A percentile compares a stretch with the other conserved stretches of the same genome.
Conservation (phyloP, 2,888 invertebrate species). For the Muscina levida region DNA sequence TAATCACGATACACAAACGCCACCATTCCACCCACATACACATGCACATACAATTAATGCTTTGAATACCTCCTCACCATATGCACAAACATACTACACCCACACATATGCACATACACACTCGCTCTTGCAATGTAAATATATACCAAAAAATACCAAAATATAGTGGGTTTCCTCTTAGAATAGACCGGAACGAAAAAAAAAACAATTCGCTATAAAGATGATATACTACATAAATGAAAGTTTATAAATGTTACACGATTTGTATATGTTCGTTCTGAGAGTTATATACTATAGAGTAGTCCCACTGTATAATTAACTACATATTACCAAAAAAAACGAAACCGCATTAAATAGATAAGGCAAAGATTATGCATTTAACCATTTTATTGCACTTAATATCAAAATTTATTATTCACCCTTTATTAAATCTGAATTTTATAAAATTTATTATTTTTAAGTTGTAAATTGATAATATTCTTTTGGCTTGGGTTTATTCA, state of each 20-base stretch:
- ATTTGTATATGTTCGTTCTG: too few species aligned
- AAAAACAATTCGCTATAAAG: too few species aligned
- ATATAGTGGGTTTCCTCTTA: too few species aligned
- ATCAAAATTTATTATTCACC: constrained; percentile 19
- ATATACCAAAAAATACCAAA: constrained; percentile 31
- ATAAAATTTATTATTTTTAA: constrained; percentile 29
- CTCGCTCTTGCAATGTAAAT: constrained; percentile 14
- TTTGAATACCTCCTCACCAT: not conserved
- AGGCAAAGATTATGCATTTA: constrained; percentile 33
- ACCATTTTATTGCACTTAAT: constrained; percentile 34
- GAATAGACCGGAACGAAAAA: too few species aligned
- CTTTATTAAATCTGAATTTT: constrained; percentile 15
- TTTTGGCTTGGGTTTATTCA: constrained; percentile 34
- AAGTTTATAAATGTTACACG: too few species aligned
- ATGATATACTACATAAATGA: too few species aligned
- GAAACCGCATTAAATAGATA: too few species aligned
- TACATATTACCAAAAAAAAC: too few species aligned
- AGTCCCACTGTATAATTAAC: too few species aligned
- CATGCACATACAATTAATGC: not conserved
- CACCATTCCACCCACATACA: constrained; percentile 5
- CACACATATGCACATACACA: constrained; percentile 24
- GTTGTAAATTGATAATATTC: constrained; percentile 23
- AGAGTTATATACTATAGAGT: too few species aligned
- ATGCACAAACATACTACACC: not conserved
- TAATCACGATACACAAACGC: constrained; percentile 25